Base-by-base conservation (phyloP, 2,113 vertebrate species). In the Chionodraco myersi region DNA sequence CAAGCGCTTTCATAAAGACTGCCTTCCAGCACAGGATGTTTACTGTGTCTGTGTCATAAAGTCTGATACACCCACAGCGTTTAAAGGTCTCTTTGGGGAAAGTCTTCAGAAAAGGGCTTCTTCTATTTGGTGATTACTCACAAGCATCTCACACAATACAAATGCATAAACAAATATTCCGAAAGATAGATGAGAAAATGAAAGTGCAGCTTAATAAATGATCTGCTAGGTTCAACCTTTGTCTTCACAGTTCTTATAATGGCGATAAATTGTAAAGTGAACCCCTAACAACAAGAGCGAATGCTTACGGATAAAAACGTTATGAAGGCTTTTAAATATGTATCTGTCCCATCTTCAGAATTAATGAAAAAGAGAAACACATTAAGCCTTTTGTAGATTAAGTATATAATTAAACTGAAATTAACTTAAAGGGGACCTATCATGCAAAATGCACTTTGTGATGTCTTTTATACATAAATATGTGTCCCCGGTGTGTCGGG, bases 1-100 rank as follows among this genome's bases (percentile, higher is more conserved):
- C 57, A 41, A 84, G 60, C 51, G 74, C 74, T 61, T 75, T 79
- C 71, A 69, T 66, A 54, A 67, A 73, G 63, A 75, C 62, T 34
- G 72, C 53, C 73, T 73, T 64, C 64, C 77, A 72, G 72, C 52
- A 72, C 34, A 26, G n/a, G 60, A 21, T n/a, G 68, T 34, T 66
- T 23, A 60, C 51, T 52, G 61, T 9, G 52, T 61, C 62, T 21
- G 47, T 34, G 67, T 67, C 66, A 80, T 76, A 45, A 85, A 80
- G 78, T 80, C 61, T 72, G 68, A 86, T 75, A 71, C 44, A 41
- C 52, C 34, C 72, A 18, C 26, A 21, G 11, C 30, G 36, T 54
- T 65, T 51, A 2, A 67, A 13, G 13, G 12, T 51, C 62, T 75
- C 30, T 23, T 36, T 16, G 4, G 6, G 26, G 5, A 23, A 30